phyloP scores from a whole-genome alignment of 2,888 invertebrate genomes.

The Cepaea hortensis region DNA sequence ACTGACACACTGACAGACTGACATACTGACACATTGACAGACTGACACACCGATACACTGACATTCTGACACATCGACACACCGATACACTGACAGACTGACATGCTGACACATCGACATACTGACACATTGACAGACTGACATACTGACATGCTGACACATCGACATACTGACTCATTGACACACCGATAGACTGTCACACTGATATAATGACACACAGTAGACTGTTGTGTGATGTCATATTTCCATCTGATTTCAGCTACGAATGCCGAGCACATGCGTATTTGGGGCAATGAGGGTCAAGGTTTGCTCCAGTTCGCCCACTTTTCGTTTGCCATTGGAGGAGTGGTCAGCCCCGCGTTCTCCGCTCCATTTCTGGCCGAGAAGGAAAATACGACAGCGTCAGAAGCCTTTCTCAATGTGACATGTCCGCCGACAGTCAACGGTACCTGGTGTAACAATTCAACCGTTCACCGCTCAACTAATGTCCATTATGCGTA shows the following conservation, averaged over 20 bases:
- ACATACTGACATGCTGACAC: too few species aligned
- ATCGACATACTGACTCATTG: too few species aligned
- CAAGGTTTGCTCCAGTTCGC: constrained; percentile 77
- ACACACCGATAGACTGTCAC: too few species aligned
- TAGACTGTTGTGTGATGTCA: too few species aligned
- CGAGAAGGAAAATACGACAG: constrained; percentile 5
- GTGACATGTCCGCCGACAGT: not conserved
- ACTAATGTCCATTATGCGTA: constrained; percentile 52
- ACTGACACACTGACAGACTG: too few species aligned
- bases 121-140: too few species aligned
- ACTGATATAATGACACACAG: too few species aligned
- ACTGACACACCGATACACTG: too few species aligned
- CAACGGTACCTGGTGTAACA: not conserved
- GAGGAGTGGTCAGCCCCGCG: constrained; percentile 76
- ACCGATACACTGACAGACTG: too few species aligned
- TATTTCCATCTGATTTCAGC: constrained; percentile 54
- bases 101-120: too few species aligned
- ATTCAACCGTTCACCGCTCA: constrained; percentile 25
- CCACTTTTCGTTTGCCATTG: constrained; percentile 77
- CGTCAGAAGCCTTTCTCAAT: not conserved
- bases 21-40: too few species aligned
- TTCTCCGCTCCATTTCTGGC: constrained; percentile 76
- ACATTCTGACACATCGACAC: too few species aligned
- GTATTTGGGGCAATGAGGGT: constrained; percentile 72
- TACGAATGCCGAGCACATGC: constrained; percentile 74